Evolutionary conservation across 2,797 vertebrate species (phyloP).

Genomic region (Cuculus canorus): DNA sequence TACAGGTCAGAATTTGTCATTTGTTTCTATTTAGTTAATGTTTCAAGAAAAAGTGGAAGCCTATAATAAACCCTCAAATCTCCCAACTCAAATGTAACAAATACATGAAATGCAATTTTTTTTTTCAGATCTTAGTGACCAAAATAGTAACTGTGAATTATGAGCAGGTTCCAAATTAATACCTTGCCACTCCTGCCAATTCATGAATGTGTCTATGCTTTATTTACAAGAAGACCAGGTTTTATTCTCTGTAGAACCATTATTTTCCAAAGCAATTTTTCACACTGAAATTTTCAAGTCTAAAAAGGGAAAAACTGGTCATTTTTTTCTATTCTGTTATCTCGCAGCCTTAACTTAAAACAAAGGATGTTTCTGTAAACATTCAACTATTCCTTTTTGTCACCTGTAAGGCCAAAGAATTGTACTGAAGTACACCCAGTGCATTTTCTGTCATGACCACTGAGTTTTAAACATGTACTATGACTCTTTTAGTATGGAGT

Average conservation of each 20-base stretch:
- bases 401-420: not conserved
- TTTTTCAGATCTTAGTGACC: not conserved
- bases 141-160: not conserved
- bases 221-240: not conserved
- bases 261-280: not conserved
- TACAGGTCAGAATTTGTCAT: not conserved
- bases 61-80: not conserved
- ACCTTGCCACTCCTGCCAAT: not conserved
- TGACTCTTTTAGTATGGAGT: not conserved
- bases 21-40: not conserved
- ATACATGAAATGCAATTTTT: not conserved
- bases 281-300: not conserved
- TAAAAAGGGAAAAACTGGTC: not conserved
- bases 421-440: not conserved
- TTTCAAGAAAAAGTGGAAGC: not conserved
- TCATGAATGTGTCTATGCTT: not conserved
- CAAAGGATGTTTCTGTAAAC: not conserved
- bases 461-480: not conserved
- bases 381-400: not conserved
- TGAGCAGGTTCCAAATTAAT: not conserved
- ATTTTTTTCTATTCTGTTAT: not conserved
- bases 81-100: not conserved
- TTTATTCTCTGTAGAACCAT: not conserved
- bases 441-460: not conserved
- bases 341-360: not conserved